Evolutionary conservation across 2,888 invertebrate species (phyloP), one percentile per base, ranked within the genome.

Genomic region (Frankliniella intonsa): DNA sequence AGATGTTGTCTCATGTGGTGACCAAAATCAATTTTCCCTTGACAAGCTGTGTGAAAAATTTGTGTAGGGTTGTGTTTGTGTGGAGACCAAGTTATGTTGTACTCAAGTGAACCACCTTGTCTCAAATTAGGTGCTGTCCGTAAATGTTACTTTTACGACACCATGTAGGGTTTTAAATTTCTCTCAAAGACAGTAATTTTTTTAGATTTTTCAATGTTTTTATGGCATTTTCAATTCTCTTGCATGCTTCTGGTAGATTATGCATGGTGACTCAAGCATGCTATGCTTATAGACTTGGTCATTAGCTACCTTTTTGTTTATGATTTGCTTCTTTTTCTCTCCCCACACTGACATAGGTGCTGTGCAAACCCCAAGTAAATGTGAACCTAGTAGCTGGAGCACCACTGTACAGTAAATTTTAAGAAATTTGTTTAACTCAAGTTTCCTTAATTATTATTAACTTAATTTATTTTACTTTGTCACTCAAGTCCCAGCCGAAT

Each of bases 21-120:
- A 76, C 69, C 12, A n/a, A 76, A 25, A 25, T 76, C 12, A 12
- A 76, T 76, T 22, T 76, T 25, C 12, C 69, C 69, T 3, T 8
- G 22, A 25, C 25, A 22, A 76, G 69, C 69, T 76, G 69, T 69
- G 69, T 76, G 69, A 76, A 22, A 25, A 76, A 76, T 22, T 76
- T 76, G 25, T 76, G 69, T 76, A 76, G 22, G 5, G 69, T 22
- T 76, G 25, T 22, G n/a, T 76, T 76, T 76, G 22, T 76, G 22
- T 76, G 69, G 69, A 76, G 69, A 76, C 69, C 69, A 76, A 76
- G 69, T 76, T 76, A 76, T 76, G 69, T 76, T 76, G 69, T 76
- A 25, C 69, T 22, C 25, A 22, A 76, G 69, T 76, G 69, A 76
- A 12, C 69, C 22, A 76, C 22, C 11, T 8, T 76, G 9, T 76